Conservation (phyloP, 2,888 invertebrate genomes). For the Epinotia ramella region DNA sequence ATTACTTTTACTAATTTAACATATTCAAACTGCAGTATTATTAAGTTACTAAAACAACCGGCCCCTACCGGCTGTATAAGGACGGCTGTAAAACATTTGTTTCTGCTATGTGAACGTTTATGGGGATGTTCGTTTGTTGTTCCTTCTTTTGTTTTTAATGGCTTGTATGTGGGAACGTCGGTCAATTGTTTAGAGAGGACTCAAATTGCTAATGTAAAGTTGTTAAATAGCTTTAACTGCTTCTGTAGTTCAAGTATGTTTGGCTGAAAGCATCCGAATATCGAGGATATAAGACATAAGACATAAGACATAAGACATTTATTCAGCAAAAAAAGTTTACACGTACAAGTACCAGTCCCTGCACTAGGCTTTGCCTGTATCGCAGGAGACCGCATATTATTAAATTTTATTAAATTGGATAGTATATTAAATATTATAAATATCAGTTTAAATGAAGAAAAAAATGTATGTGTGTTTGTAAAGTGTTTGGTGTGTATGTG, state of each 20-base stretch:
- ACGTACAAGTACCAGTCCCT: too few relatives aligned
- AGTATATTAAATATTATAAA: too few relatives aligned
- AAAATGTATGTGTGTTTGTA: too few relatives aligned
- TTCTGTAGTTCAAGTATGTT: not conserved
- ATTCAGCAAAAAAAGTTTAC: too few relatives aligned
- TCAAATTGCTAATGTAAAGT: not conserved
- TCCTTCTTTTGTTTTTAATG: constrained; percentile 8
- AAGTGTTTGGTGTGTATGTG: too few relatives aligned
- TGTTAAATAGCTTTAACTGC: not conserved
- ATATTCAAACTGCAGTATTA: not conserved
- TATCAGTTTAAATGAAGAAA: too few relatives aligned
- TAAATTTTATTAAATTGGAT: too few relatives aligned
- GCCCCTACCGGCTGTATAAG: not conserved
- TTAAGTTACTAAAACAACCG: not conserved
- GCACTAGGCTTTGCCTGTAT: too few relatives aligned
- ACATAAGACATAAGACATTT: too few relatives aligned
- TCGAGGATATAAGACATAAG: too few relatives aligned
- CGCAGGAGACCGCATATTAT: too few relatives aligned
- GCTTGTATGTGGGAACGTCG: not conserved
- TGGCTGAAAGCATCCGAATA: too few relatives aligned
- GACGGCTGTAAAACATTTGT: constrained; percentile 8
- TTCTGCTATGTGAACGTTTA: constrained; percentile 3
- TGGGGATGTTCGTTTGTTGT: not conserved
- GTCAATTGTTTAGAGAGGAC: constrained; percentile 4
- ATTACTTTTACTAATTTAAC: not conserved